A percentile compares a stretch with the other conserved stretches of the same genome.
phyloP scores from a whole-genome alignment of 2,113 vertebrate species.

The Odontophorus gujanensis region DNA sequence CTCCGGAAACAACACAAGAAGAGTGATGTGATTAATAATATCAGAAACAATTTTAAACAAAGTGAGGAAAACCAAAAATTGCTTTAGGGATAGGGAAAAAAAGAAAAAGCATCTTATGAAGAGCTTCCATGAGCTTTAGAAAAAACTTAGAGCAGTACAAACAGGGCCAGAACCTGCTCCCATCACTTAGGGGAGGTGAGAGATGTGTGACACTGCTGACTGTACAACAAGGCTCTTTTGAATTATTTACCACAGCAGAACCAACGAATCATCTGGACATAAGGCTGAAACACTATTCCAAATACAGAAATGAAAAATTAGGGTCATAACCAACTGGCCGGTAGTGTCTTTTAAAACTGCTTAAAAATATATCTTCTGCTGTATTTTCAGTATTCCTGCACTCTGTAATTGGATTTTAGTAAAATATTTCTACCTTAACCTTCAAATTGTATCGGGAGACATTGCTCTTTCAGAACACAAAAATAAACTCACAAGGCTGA shows the following conservation, averaged over 20 bases:
- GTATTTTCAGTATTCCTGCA: background rate
- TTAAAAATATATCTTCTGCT: background rate
- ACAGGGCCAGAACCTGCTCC: background rate
- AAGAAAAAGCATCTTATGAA: background rate
- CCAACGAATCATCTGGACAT: slow-evolving; percentile 1
- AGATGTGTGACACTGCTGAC: slow-evolving; percentile 1
- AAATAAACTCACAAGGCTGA: background rate
- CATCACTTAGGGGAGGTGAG: background rate
- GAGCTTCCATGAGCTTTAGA: background rate
- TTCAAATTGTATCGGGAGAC: background rate
- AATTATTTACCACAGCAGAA: slow-evolving; percentile 47
- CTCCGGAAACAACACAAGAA: background rate
- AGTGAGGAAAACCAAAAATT: background rate
- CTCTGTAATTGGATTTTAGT: background rate
- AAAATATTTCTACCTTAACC: slow-evolving; percentile 25
- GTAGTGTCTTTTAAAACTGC: background rate
- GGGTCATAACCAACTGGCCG: background rate
- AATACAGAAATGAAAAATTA: slow-evolving; percentile 2
- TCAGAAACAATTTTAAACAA: background rate
- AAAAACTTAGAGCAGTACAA: background rate
- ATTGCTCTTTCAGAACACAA: background rate
- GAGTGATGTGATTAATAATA: background rate
- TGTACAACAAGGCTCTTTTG: background rate
- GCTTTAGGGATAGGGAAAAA: background rate
- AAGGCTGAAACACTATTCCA: slow-evolving; percentile 5